Base-by-base conservation (phyloP, 2,113 vertebrate genomes). In the Zapus hudsonius region DNA sequence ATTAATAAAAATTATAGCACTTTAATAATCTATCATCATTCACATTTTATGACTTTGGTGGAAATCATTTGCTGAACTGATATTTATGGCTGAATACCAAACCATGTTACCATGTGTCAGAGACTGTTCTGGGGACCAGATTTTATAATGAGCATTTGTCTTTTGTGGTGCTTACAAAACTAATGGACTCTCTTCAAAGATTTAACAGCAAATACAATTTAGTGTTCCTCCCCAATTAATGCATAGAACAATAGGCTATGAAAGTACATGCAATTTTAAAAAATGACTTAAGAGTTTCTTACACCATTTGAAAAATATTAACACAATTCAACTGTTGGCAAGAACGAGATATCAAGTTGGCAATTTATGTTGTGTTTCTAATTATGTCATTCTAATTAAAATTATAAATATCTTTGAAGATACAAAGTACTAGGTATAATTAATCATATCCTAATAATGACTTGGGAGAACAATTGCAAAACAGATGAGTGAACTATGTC, bases 391-490 rank as follows among this genome's bases (percentile, higher is more conserved):
- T 90, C 1, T 42, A 93, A 52, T 72, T 67, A 91, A 89, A 40
- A 82, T 84, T 42, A 76, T 59, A 80, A 90, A 88, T 93, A 84
- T n/a, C 4, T 88, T 87, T 81, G 42, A 90, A 91, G 16, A 75
- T 59, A 74, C 52, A 72, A 88, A 76, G 5, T 67, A 0, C 15
- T 93, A 63, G 33, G 22, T 89, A 66, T 74, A 85, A 66, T 78
- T 93, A 87, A 95, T 52, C 12, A 15, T 52, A 90, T 7, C 2
- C 17, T 88, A 11, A 64, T 88, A 47, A 73, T 66, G 19, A 84
- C 84, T 55, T 84, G 47, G 33, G 25, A n/a, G 25, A 13, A 55
- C 12, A 13, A 15, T 52, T 52, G 16, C 6, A 84, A 94, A 72
- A 20, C 1, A 80, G 25, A 72, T 85, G 87, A 13, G 69, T 88